These are phyloP conservation scores for Oplegnathus fasciatus DNA, from an alignment of 2,113 vertebrate genomes.

Conservation along the genomic window DNA sequence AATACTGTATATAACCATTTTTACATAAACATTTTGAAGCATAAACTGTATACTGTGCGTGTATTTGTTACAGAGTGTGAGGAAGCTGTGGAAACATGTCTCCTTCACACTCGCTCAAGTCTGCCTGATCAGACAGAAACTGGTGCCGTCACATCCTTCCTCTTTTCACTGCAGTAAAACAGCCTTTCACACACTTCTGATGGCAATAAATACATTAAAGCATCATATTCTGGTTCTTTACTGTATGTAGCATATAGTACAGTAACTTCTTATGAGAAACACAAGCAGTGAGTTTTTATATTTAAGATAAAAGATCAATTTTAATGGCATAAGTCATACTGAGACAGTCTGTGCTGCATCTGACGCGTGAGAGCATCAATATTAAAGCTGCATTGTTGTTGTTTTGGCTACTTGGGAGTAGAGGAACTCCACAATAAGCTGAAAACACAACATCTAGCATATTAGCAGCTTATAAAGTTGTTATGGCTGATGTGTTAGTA, in stretches of 20 bases:
- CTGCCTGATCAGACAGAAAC: not conserved
- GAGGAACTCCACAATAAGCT: not conserved
- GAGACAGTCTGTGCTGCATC: not conserved
- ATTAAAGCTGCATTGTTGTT: not conserved
- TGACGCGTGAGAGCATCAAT: not conserved
- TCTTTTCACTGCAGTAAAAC: not conserved
- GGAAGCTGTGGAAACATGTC: not conserved
- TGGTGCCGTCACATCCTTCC: not conserved
- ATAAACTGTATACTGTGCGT: not conserved
- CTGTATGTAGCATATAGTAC: not conserved
- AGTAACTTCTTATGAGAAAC: not conserved
- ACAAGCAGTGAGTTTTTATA: not conserved
- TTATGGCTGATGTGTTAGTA: not conserved
- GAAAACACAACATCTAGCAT: not conserved
- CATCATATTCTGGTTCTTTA: not conserved
- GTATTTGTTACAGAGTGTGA: not conserved
- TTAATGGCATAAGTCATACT: not conserved
- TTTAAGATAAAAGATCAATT: not conserved
- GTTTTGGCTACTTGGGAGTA: not conserved
- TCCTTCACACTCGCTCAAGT: not conserved
- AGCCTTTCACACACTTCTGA: not conserved
- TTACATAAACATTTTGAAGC: no score
- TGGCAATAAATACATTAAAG: conserved; percentile 16
- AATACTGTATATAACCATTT: not conserved
- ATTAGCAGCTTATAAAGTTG: not conserved